Conservation (phyloP, 64 coral and sea anemone species). For the Montipora foliosa region DNA sequence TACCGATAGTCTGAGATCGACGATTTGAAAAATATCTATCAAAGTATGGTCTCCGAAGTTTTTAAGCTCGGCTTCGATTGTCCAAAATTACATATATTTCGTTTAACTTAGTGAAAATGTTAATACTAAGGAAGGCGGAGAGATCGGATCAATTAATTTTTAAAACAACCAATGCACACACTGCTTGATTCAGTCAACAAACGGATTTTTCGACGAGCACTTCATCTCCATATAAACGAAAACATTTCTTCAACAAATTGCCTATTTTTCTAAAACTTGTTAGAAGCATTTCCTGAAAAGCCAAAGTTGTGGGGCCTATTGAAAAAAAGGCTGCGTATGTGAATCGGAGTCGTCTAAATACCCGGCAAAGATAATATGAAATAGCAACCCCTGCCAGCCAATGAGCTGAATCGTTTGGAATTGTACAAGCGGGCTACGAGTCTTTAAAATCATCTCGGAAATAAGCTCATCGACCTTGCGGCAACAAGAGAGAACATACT, state of each 20-base stretch:
- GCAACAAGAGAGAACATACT: no score
- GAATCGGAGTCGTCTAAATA: no score
- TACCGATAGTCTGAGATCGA: background rate
- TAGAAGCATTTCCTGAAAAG: background rate
- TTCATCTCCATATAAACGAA: constrained; percentile 34
- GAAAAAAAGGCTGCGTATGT: no score
- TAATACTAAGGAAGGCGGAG: background rate
- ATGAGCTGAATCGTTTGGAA: no score
- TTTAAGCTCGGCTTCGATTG: background rate
- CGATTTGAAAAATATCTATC: background rate
- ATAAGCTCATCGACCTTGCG: no score
- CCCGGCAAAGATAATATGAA: no score
- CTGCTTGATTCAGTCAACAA: background rate
- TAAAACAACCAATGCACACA: background rate
- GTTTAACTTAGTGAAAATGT: background rate
- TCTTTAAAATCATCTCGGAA: no score
- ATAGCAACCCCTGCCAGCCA: no score
- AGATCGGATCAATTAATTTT: background rate
- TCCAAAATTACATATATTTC: background rate
- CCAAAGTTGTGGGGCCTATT: no score
- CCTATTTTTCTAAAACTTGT: background rate
- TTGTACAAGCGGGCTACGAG: no score
- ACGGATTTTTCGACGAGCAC: background rate
- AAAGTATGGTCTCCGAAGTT: background rate
- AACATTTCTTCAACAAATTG: background rate